Evolutionary conservation across 1,140 invertebrate genomes (phyloP).

Genomic region (Oedothorax gibbosus): DNA sequence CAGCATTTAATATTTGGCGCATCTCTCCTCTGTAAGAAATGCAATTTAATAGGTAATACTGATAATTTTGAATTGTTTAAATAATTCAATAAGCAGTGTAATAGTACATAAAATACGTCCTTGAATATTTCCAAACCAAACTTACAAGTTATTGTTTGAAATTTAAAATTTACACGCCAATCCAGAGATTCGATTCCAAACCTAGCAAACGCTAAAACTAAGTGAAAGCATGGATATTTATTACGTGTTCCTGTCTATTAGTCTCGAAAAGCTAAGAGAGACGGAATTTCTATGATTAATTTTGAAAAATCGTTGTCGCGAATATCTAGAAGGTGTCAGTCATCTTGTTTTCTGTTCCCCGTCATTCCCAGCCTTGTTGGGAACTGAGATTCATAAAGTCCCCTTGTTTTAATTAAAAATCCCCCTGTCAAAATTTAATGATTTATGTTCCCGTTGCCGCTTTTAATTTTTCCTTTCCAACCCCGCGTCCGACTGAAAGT

Average conservation of each 20-base stretch:
- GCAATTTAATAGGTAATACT: no score
- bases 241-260: conserved; percentile 52
- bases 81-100: no score
- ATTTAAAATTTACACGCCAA: no score
- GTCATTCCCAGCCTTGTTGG: not conserved
- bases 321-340: conserved; percentile 49
- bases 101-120: no score
- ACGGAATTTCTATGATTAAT: conserved; percentile 52
- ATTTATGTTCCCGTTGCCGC: conserved; percentile 50
- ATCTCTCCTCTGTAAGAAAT: no score
- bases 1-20: no score
- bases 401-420: conserved; percentile 57
- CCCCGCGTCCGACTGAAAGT: not conserved
- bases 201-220: conserved; percentile 17
- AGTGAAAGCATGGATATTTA: conserved; percentile 28
- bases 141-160: no score
- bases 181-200: no score
- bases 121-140: no score
- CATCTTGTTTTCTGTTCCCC: conserved; percentile 42
- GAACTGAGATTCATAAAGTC: conserved; percentile 38
- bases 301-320: conserved; percentile 54
- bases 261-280: conserved; percentile 19
- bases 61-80: no score
- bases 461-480: conserved; percentile 17
- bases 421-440: conserved; percentile 56